Evolutionary conservation across 2,888 invertebrate genomes (phyloP).

Genomic region (Ichneumoninae sp.): DNA sequence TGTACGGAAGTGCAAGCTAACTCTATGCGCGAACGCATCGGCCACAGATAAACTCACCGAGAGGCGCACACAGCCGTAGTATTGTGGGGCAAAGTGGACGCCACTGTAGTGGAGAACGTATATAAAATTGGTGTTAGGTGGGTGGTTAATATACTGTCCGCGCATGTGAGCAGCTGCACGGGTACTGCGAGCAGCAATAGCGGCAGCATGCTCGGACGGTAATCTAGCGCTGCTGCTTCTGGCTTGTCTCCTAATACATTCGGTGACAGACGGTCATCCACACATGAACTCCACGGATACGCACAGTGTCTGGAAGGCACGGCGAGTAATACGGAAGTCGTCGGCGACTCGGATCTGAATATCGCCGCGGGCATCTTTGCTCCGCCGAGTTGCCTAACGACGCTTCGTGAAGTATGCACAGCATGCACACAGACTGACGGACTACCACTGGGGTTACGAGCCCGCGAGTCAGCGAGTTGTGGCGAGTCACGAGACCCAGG

Average conservation of each 20-base stretch:
- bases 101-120: background rate
- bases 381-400: slow-evolving; percentile 47
- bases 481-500: slow-evolving; percentile 52
- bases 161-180: slow-evolving; percentile 28
- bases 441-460: slow-evolving; percentile 63
- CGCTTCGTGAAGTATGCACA: slow-evolving; percentile 29
- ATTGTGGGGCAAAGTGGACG: background rate
- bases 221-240: slow-evolving; percentile 28
- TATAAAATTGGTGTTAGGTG: slow-evolving; percentile 9
- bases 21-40: slow-evolving; percentile 21
- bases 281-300: slow-evolving; percentile 47
- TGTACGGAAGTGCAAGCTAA: slow-evolving; percentile 1
- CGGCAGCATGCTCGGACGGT: slow-evolving; percentile 25
- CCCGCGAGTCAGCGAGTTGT: slow-evolving; percentile 56
- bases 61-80: background rate
- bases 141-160: slow-evolving; percentile 21
- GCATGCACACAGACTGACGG: slow-evolving; percentile 36
- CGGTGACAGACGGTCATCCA: slow-evolving; percentile 54
- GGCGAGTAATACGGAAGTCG: slow-evolving; percentile 58
- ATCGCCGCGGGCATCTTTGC: slow-evolving; percentile 49
- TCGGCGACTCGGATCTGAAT: slow-evolving; percentile 50
- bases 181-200: slow-evolving; percentile 31
- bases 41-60: slow-evolving; percentile 28
- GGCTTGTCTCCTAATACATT: slow-evolving; percentile 47
- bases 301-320: slow-evolving; percentile 56